Evolutionary conservation across 2,113 vertebrate genomes (phyloP).

Genomic region (Carassius carassius): DNA sequence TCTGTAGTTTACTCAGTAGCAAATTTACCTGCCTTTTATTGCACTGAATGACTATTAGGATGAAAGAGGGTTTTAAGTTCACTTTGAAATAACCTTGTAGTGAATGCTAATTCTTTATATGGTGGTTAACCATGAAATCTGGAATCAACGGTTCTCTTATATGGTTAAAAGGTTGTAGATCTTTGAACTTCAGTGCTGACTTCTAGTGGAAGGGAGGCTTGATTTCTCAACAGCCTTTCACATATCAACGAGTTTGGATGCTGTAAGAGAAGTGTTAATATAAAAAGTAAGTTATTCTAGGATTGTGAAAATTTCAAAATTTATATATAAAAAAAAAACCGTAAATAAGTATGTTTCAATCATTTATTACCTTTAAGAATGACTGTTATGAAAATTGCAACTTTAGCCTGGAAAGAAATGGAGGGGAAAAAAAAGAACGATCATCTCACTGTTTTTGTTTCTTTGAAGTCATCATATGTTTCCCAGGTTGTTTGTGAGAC

Average conservation of each 20-base stretch:
- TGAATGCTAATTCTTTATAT: neutral
- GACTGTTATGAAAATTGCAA: neutral
- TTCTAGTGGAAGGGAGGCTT: slow-evolving; percentile 1
- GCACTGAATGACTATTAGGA: slow-evolving; percentile 25
- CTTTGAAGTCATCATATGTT: neutral
- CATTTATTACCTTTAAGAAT: neutral
- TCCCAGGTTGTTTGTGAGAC: neutral
- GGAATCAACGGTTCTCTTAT: neutral
- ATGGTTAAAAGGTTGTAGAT: neutral
- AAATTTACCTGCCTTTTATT: slow-evolving; percentile 12
- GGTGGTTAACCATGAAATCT: neutral
- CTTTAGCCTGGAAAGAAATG: neutral
- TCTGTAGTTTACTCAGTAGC: neutral
- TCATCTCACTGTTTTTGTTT: neutral
- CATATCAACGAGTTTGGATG: neutral
- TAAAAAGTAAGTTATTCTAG: slow-evolving; percentile 26
- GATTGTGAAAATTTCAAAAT: neutral
- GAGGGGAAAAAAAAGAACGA: neutral
- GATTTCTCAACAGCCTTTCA: slow-evolving; percentile 8
- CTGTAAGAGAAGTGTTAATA: neutral
- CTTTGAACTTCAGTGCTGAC: neutral
- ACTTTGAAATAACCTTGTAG: neutral
- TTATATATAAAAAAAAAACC: neutral
- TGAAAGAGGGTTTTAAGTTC: neutral
- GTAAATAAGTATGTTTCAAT: neutral